Evolutionary conservation across 2,113 vertebrate genomes (phyloP), one percentile per base, ranked within the genome.

Genomic region (Lepidothrix coronata): DNA sequence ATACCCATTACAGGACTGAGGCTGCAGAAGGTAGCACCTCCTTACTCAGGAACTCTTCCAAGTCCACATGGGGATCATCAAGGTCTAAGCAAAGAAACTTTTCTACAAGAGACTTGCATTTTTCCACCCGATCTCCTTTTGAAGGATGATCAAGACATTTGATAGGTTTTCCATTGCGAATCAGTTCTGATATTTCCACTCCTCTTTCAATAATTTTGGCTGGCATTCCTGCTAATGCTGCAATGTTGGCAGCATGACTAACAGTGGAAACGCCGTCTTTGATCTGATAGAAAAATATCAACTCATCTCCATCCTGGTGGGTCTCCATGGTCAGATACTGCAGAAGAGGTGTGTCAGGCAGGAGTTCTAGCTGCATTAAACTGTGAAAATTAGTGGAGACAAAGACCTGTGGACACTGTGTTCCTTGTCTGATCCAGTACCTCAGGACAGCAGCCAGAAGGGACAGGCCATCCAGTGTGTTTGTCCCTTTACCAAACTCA

Each of bases 401-500:
- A 57, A 99, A 98, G 81, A 99, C 83, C 23, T 99, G 98, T 4
- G 99, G 99, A 91, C 99, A 98, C 30, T 79, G 96, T 23, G 88
- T 93, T 8, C 97, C 97, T 75, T 98, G 97, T 63, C 93, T 98
- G 79, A 99, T 97, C 99, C 99, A 99, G 71, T 99, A 97, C 92
- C 98, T 98, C 82, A 99, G 96, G 16, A 99, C 98, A 27, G 99
- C 98, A 19, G 99, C 98, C 91, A 99, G 97, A 83, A 99, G 98
- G 9, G 99, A 98, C 18, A 99, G 97, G 15, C 99, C 99, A 14
- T 99, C 99, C 66, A 99, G 97, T 49, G 99, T 99, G 97, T 99
- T 99, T 74, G 99, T 99, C 77, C 99, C 99, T 98, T 99, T 99
- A 95, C 99, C 99, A 96, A 99, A 99, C 95, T 99, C 99, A 97